Conservation (phyloP, 2,797 vertebrate genomes). For the Dipus sagitta region DNA sequence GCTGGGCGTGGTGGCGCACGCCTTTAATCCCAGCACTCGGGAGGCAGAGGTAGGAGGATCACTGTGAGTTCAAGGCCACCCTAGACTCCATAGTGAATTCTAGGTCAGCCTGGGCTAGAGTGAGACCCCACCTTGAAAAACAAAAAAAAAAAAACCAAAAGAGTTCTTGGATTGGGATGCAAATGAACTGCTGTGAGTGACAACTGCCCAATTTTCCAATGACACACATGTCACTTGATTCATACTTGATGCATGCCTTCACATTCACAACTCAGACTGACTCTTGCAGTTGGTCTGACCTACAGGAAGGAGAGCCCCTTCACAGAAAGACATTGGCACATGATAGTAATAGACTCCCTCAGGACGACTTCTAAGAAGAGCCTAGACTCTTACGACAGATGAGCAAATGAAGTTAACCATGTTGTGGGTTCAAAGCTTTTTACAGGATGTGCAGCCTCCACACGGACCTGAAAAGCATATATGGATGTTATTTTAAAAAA, state of each 20-base stretch:
- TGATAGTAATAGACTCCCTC: not conserved
- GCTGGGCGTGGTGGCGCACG: too few relatives aligned
- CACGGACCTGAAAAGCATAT: not conserved
- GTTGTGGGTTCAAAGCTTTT: not conserved
- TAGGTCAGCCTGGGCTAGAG: too few relatives aligned
- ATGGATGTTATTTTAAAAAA: too few relatives aligned
- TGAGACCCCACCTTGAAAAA: not conserved
- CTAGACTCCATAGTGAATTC: too few relatives aligned
- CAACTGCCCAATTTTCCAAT: not conserved
- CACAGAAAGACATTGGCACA: not conserved
- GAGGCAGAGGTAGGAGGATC: too few relatives aligned
- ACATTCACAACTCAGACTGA: not conserved
- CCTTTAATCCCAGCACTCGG: too few relatives aligned
- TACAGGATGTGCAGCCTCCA: not conserved
- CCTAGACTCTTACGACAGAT: not conserved
- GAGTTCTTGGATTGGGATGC: not conserved
- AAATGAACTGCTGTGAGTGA: not conserved
- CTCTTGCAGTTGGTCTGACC: not conserved
- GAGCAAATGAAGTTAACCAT: slow-evolving; percentile 1
- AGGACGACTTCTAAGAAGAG: not conserved
- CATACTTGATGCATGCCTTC: not conserved
- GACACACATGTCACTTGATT: not conserved
- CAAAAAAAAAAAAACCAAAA: not conserved
- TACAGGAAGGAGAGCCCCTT: not conserved
- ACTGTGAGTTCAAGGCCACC: too few relatives aligned